Evolutionary conservation across 2,113 vertebrate genomes (phyloP), one percentile per base, ranked within the genome.

Genomic region (Rhombomys opimus): DNA sequence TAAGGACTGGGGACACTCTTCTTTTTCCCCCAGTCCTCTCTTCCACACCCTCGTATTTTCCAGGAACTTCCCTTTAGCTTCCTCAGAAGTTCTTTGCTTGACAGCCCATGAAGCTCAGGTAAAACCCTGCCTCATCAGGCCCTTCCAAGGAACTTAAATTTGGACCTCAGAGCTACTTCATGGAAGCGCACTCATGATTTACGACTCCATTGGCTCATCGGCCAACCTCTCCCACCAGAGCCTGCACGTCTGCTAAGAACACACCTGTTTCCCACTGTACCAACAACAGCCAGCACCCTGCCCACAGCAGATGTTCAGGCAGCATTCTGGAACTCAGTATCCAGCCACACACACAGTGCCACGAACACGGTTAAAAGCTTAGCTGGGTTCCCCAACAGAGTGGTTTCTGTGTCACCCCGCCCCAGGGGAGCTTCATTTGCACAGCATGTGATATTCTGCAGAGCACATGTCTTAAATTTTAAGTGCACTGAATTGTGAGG

Each of bases 401-500:
- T 30, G 10, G 1, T 95, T 95, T 68, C 93, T 86, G 75, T 57
- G 84, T 87, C 46, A 52, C 6, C n/a, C 54, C 73, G 78, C 7
- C 81, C 10, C 82, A 50, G 20, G 15, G 4, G 18, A 32, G 50
- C 15, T 13, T 81, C 63, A 94, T 73, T 81, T 52, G 23, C 32
- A 87, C 7, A 92, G 50, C 13, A 73, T 38, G 30, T 84, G 90
- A 80, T 57, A 63, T 52, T 94, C 91, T 92, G 76, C 15, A 85
- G 85, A 89, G 25, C 0, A 12, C 65, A 78, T n/a, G 35, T 77
- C 23, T 67, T 89, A 50, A 46, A 41, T 32, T 50, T 93, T 77
- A 78, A 68, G 22, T 94, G 25, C 8, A 87, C 17, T 76, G n/a
- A 92, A 91, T 77, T 96, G 46, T 73, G 30, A 95, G 38, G 41